phyloP scores from a whole-genome alignment of 1,140 invertebrate species.

The Phthorimaea operculella region DNA sequence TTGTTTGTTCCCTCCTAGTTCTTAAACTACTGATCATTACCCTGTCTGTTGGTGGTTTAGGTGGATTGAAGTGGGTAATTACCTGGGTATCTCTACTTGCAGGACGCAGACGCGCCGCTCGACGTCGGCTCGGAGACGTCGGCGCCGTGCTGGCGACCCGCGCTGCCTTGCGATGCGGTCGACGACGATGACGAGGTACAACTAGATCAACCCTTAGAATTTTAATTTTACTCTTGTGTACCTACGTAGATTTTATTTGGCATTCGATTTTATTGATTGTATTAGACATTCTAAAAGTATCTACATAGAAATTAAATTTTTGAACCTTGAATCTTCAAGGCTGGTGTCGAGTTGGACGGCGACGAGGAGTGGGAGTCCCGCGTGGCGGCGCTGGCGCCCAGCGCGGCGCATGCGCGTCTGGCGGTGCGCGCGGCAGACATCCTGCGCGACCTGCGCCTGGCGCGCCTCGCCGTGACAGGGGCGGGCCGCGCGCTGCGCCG shows the following conservation, averaged over 20 bases:
- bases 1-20: no score
- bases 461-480: constrained; percentile 16
- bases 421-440: constrained; percentile 5
- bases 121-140: not conserved
- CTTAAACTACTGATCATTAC: no score
- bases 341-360: no score
- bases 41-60: no score
- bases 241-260: no score
- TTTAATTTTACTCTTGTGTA: constrained; percentile 11
- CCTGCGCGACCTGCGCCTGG: constrained; percentile 23
- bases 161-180: not conserved
- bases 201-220: no score
- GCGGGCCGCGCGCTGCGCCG: constrained; percentile 10
- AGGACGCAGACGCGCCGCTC: not conserved
- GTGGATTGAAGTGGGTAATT: no score
- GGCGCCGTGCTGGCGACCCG: not conserved
- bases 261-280: no score
- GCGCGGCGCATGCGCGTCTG: constrained; percentile 11
- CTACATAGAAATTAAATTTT: no score
- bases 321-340: no score
- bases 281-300: no score
- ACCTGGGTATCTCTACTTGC: no score
- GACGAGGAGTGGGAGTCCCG: constrained; percentile 26
- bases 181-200: constrained; percentile 17
- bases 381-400: constrained; percentile 16